Percentiles rank a stretch among this genome's conserved stretches.
Conservation (phyloP, 2,797 vertebrate genomes). For the Leuciscus waleckii region DNA sequence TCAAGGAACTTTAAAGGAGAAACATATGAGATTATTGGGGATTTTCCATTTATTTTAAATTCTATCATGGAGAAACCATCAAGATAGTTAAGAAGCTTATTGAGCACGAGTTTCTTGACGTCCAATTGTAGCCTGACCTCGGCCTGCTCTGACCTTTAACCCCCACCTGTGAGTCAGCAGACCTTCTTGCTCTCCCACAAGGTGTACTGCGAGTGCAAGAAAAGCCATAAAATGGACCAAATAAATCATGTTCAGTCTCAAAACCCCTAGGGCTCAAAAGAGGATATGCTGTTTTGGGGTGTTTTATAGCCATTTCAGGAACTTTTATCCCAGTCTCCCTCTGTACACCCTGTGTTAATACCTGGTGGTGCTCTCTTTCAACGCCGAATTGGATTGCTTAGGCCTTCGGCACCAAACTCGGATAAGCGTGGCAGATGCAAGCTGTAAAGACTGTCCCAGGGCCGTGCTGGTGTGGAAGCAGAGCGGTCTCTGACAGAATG, state of each 20-base stretch:
- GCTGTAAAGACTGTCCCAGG: conserved; percentile 50
- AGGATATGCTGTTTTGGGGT: conserved; percentile 20
- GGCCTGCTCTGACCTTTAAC: not conserved
- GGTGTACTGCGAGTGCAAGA: conserved; percentile 28
- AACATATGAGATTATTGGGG: not conserved
- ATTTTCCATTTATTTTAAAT: not conserved
- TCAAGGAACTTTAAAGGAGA: not conserved
- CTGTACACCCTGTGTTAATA: conserved; percentile 36
- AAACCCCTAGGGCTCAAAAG: not conserved
- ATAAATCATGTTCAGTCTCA: conserved; percentile 28
- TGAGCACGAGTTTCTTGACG: not conserved
- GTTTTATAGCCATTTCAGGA: conserved; percentile 37
- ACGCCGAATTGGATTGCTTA: conserved; percentile 44
- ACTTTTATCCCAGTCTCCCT: conserved; percentile 31
- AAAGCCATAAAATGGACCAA: conserved; percentile 17
- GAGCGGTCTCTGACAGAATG: conserved; percentile 51
- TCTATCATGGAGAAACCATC: not conserved
- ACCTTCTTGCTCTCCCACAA: conserved; percentile 36
- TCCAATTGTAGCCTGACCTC: conserved; percentile 26
- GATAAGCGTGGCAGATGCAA: conserved; percentile 46
- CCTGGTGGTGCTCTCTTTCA: conserved; percentile 41
- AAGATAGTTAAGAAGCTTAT: not conserved
- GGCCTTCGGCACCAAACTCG: conserved; percentile 28
- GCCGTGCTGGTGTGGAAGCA: conserved; percentile 33
- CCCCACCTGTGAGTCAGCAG: conserved; percentile 15